These are phyloP conservation scores for Syngnathoides biaculeatus DNA, from an alignment of 2,113 vertebrate genomes.

Conservation along the genomic window DNA sequence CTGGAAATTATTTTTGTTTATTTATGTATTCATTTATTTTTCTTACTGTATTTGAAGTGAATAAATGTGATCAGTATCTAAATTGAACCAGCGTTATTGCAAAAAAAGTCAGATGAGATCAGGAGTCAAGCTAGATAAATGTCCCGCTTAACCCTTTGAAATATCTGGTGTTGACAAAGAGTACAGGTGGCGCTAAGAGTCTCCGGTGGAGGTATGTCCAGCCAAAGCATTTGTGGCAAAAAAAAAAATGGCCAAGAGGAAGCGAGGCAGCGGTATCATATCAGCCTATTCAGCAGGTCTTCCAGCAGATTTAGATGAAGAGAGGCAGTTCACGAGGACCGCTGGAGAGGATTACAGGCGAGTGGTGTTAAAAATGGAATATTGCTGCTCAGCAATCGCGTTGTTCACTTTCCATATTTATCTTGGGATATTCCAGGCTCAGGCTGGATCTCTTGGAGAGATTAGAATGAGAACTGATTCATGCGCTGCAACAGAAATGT, in stretches of 20 bases:
- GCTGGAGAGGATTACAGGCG: constrained; percentile 70
- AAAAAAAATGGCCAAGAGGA: constrained; percentile 48
- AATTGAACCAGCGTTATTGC: constrained; percentile 32
- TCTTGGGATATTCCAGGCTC: constrained; percentile 77
- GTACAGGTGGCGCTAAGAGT: constrained; percentile 18
- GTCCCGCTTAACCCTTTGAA: constrained; percentile 37
- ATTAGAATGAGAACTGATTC: constrained; percentile 73
- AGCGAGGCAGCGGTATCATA: constrained; percentile 54
- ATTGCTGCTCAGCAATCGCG: constrained; percentile 74
- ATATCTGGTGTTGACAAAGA: constrained; percentile 26
- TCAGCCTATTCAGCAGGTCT: constrained; percentile 50
- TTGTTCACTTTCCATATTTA: constrained; percentile 79
- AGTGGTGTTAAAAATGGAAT: constrained; percentile 67
- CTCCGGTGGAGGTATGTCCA: constrained; percentile 38
- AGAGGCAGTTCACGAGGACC: constrained; percentile 65
- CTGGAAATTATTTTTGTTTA: constrained; percentile 19
- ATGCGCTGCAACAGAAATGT: constrained; percentile 68
- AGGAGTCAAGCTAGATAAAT: constrained; percentile 32
- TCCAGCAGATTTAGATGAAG: constrained; percentile 65
- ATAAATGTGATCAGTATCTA: constrained; percentile 30
- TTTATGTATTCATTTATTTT: not conserved
- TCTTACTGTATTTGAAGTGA: not conserved
- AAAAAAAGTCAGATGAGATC: constrained; percentile 36
- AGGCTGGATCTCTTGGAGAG: constrained; percentile 73
- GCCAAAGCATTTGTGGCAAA: constrained; percentile 41